phyloP scores from a whole-genome alignment of 2,113 vertebrate genomes.

The Erythrocercus mccallii region DNA sequence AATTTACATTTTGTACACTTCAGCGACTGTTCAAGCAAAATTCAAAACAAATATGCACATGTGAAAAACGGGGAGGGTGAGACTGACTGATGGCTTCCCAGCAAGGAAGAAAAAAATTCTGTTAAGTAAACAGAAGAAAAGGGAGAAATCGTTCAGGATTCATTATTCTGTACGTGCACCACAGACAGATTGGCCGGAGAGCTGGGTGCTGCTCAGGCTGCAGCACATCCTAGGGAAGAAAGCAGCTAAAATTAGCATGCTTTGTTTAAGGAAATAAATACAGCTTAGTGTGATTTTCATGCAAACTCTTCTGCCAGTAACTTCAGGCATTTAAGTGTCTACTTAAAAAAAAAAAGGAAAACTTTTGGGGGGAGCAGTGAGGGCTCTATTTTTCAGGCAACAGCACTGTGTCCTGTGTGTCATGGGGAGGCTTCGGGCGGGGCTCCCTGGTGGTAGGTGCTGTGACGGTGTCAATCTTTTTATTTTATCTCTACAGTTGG shows the following conservation, averaged over 20 bases:
- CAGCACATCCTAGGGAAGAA: neutral
- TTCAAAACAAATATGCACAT: conserved; percentile 62
- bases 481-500: neutral
- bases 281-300: neutral
- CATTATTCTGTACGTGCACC: neutral
- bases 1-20: conserved; percentile 70
- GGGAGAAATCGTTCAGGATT: neutral
- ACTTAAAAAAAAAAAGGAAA: neutral
- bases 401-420: neutral
- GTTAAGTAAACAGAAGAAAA: conserved; percentile 53
- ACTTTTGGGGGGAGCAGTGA: neutral
- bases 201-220: conserved; percentile 6
- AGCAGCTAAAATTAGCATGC: neutral
- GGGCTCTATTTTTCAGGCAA: neutral
- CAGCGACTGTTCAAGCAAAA: conserved; percentile 64
- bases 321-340: neutral
- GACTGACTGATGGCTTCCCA: conserved; percentile 5
- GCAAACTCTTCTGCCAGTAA: neutral
- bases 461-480: neutral
- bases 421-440: fast-evolving
- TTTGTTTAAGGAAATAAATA: neutral
- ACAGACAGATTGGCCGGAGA: neutral
- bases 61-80: neutral
- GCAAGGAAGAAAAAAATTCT: conserved; percentile 13
- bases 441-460: neutral